Evolutionary conservation across 2,113 vertebrate species (phyloP).

Genomic region (Psilopsiagon aymara): DNA sequence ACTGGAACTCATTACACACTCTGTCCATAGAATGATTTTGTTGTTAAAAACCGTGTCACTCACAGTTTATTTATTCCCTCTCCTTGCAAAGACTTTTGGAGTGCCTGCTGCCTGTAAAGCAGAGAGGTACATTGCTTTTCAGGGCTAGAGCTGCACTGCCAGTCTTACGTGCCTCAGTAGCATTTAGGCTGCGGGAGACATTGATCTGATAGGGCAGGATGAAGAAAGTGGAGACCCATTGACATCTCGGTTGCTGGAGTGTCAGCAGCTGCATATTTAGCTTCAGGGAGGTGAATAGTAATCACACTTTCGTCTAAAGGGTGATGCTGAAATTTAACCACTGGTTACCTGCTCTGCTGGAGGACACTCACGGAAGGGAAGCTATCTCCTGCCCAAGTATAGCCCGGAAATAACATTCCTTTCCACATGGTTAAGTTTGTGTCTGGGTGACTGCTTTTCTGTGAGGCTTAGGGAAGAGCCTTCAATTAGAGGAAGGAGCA

Average conservation of each 20-base stretch:
- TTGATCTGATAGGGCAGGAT: neutral
- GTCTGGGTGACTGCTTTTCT: neutral
- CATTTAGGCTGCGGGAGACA: neutral
- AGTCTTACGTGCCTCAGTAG: neutral
- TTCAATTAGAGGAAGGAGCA: neutral
- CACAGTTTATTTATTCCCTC: constrained; percentile 24
- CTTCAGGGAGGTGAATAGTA: neutral
- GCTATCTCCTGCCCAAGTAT: neutral
- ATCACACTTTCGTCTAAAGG: neutral
- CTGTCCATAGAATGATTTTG: constrained; percentile 10
- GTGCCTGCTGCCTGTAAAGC: constrained; percentile 15
- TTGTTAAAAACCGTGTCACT: constrained; percentile 53
- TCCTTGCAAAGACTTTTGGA: neutral
- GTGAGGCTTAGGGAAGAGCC: neutral
- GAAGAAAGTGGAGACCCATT: neutral
- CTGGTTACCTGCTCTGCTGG: neutral
- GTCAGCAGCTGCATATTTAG: neutral
- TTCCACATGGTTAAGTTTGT: neutral
- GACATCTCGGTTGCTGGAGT: rapidly evolving
- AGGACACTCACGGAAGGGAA: neutral
- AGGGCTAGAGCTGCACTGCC: neutral
- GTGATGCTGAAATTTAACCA: neutral
- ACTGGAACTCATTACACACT: constrained; percentile 39
- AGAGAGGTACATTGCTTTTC: neutral
- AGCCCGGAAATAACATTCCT: neutral